Base-by-base conservation (phyloP, 2,797 vertebrate genomes). In the Rhinichthys osculus region DNA sequence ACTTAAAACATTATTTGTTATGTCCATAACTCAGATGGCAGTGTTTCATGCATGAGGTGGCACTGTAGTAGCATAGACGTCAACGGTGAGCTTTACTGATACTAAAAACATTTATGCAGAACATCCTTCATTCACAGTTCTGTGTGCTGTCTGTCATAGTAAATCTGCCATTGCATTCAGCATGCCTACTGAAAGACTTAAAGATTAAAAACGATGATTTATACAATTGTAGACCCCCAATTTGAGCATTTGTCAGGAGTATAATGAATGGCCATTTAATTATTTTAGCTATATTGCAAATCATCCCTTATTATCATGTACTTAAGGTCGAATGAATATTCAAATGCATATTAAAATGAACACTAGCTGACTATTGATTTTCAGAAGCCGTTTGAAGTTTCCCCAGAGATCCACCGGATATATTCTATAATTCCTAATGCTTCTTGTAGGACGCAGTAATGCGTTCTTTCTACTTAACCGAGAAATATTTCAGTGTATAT, bases 381-480 rank as follows among this genome's bases (percentile, higher is more conserved):
- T 81, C 82, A 69, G 1, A 71, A 88, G 74, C 83, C 87, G 82
- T 90, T 89, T 90, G 52, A 90, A 91, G 85, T 88, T 78, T 82
- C 82, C 74, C 87, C 71, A 52, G 84, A 89, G 81, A 87, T 69
- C 71, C 87, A 80, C 69, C 38, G 27, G 73, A 77, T 71, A n/a
- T 27, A 71, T 64, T 72, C 8, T 35, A 71, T 30, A 67, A 87
- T 85, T 42, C 62, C 42, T 62, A 44, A 50, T 35, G 27, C 17
- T 62, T 64, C 30, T 76, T 33, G 7, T 33, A 66, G 30, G 30
- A 70, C 5, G 73, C 23, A 57, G 50, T 38, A 57, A 16, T 38
- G 50, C 82, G 74, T 5, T 42, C 54, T 44, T 54, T 54, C 62
- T 77, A 23, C 73, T 69, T 50, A 27, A 57, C 69, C 4, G 27